Evolutionary conservation across 2,797 vertebrate species (phyloP).

Genomic region (Lutjanus argentimaculatus): DNA sequence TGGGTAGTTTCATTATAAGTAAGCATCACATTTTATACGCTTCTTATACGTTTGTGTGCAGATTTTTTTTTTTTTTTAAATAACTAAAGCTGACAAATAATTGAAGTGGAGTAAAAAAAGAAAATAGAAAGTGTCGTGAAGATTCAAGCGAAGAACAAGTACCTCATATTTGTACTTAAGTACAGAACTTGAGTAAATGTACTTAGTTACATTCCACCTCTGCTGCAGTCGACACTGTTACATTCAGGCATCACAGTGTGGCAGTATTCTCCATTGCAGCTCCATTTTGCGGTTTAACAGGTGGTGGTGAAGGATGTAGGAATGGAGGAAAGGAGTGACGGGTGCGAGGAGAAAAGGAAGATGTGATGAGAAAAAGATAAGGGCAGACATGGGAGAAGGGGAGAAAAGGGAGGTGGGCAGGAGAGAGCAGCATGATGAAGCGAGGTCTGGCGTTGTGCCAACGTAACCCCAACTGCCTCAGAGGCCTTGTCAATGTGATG

Average conservation of each 20-base stretch:
- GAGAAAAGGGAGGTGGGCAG: background rate
- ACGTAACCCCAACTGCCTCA: conserved; percentile 31
- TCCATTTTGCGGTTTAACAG: conserved; percentile 20
- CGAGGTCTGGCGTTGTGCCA: conserved; percentile 36
- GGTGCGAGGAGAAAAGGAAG: background rate
- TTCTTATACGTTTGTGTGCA: background rate
- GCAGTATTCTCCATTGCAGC: background rate
- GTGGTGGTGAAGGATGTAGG: background rate
- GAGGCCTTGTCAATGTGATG: conserved; percentile 68
- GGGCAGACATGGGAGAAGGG: background rate
- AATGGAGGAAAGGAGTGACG: background rate
- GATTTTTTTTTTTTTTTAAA: background rate
- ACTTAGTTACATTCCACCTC: background rate
- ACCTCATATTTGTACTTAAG: background rate
- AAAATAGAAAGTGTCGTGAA: background rate
- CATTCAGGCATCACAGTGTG: background rate
- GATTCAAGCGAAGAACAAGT: background rate
- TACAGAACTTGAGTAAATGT: background rate
- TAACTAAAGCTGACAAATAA: background rate
- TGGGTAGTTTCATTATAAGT: background rate
- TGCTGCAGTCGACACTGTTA: background rate
- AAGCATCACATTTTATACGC: background rate
- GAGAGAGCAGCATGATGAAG: conserved; percentile 32
- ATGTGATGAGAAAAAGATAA: background rate
- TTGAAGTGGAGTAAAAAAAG: background rate